phyloP scores from a whole-genome alignment of 2,797 vertebrate genomes.

The Rhynchotus rufescens region DNA sequence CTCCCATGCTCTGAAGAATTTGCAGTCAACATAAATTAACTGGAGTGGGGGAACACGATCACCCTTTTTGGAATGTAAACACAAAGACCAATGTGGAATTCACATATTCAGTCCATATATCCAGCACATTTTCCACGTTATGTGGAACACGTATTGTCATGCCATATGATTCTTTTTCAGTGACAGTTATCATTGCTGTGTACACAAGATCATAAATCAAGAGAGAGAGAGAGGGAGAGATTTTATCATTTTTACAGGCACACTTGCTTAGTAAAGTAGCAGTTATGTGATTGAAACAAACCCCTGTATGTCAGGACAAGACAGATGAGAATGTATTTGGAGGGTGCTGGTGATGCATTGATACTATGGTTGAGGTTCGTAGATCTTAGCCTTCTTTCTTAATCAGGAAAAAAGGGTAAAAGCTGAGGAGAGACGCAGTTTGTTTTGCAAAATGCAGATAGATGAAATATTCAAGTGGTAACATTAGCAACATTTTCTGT shows the following conservation, averaged over 20 bases:
- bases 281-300: not conserved
- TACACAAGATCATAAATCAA: not conserved
- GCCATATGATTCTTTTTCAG: not conserved
- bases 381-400: not conserved
- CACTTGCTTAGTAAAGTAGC: not conserved
- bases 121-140: not conserved
- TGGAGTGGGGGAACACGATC: not conserved
- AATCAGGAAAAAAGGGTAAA: not conserved
- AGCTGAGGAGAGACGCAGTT: not conserved
- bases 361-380: not conserved
- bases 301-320: not conserved
- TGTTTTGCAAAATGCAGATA: not conserved
- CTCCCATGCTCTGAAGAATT: not conserved
- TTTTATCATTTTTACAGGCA: not conserved
- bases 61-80: not conserved
- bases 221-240: no score
- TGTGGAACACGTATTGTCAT: not conserved
- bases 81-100: not conserved
- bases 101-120: accelerated
- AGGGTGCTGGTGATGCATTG: not conserved
- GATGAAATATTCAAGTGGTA: not conserved
- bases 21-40: not conserved
- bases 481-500: not conserved
- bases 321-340: not conserved
- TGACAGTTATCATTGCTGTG: not conserved